Percentiles rank a stretch among this genome's conserved stretches.
Evolutionary conservation across 2,888 invertebrate species (phyloP).

Genomic region (Coenonympha arcania): DNA sequence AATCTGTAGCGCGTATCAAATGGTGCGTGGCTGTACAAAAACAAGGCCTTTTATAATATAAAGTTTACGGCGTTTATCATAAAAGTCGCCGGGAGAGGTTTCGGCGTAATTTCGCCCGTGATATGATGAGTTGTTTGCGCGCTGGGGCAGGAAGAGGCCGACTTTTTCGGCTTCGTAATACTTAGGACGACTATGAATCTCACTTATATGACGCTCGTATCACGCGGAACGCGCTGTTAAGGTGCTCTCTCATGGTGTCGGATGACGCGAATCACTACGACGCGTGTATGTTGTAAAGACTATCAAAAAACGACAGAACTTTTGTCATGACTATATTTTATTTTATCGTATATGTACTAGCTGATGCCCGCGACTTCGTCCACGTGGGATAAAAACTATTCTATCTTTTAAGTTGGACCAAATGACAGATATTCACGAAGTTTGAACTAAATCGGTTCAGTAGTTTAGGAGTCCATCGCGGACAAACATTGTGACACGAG

Average conservation of each 20-base stretch:
- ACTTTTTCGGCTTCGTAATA: conserved; percentile 6
- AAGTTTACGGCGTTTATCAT: conserved; percentile 11
- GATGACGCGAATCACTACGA: neutral
- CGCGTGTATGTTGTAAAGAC: too few species aligned
- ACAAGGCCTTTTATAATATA: conserved; percentile 3
- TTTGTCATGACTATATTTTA: too few species aligned
- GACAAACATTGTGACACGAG: too few species aligned
- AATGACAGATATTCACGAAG: too few species aligned
- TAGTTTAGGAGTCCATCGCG: too few species aligned
- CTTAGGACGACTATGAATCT: conserved; percentile 13
- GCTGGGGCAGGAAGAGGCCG: neutral
- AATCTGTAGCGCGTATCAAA: neutral
- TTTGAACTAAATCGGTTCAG: too few species aligned
- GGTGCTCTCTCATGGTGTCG: neutral
- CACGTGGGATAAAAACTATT: too few species aligned
- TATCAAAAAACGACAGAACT: too few species aligned
- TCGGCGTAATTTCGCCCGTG: conserved; percentile 6
- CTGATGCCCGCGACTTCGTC: too few species aligned
- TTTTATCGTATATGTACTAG: too few species aligned
- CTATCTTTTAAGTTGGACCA: too few species aligned
- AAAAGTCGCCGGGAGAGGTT: conserved; percentile 5
- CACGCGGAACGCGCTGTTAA: neutral
- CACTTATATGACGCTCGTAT: conserved; percentile 2
- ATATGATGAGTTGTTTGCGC: conserved; percentile 7
- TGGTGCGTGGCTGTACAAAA: neutral